Evolutionary conservation across 2,113 vertebrate genomes (phyloP).

Genomic region (Percopsis transmontana): DNA sequence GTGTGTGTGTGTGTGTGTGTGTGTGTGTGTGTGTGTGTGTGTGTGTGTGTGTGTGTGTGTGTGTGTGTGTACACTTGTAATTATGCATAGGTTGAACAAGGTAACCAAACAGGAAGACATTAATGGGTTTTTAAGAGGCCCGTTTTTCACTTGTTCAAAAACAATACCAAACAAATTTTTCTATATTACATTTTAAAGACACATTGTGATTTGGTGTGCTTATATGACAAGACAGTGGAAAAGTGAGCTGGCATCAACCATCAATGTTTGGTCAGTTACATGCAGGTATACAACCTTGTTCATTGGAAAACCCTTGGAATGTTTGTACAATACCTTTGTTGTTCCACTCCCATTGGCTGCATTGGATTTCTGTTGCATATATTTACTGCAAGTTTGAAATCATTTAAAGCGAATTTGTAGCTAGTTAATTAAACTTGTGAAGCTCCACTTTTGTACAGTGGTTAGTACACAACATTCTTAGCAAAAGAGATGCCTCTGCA

Average conservation of each 20-base stretch:
- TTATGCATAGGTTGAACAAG: constrained; percentile 10
- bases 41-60: background rate
- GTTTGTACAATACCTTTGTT: background rate
- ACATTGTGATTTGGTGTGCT: constrained; percentile 25
- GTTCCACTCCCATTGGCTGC: background rate
- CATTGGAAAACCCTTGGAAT: background rate
- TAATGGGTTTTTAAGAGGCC: background rate
- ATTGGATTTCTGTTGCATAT: constrained; percentile 11
- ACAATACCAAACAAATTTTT: background rate
- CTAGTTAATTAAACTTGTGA: background rate
- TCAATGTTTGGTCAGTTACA: constrained; percentile 14
- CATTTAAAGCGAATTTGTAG: background rate
- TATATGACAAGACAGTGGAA: constrained; percentile 15
- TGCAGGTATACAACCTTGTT: constrained; percentile 6
- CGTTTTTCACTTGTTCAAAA: constrained; percentile 5
- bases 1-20: constrained; percentile 2
- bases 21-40: background rate
- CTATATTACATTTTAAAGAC: constrained; percentile 23
- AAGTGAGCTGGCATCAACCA: constrained; percentile 26
- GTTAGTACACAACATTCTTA: constrained; percentile 11
- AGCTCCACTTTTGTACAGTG: constrained; percentile 31
- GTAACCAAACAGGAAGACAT: constrained; percentile 58
- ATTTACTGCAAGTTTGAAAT: background rate
- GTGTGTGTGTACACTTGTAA: background rate
- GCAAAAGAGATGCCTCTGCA: constrained; percentile 16